These are phyloP conservation scores for Drosophila subobscura DNA, from an alignment of 1,140 invertebrate species.

Conservation along the genomic window DNA sequence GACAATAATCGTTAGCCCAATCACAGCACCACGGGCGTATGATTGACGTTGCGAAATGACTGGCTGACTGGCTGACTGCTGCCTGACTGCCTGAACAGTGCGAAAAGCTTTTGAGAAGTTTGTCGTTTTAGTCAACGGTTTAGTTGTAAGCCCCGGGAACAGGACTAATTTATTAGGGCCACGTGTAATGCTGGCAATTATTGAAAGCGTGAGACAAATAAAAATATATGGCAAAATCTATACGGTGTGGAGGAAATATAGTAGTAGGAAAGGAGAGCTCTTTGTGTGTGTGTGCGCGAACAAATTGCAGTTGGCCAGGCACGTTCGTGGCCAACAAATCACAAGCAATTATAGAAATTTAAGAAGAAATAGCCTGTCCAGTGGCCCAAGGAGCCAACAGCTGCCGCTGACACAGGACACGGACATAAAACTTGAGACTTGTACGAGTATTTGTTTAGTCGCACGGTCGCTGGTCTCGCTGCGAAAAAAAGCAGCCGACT, in stretches of 20 bases:
- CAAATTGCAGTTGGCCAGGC: conserved; percentile 77
- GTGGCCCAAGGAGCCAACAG: conserved; percentile 49
- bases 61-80: conserved; percentile 13
- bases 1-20: too few species aligned
- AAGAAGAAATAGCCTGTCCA: conserved; percentile 68
- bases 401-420: conserved; percentile 76
- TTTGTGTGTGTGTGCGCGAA: conserved; percentile 34
- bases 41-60: conserved; percentile 34
- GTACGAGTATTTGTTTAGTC: conserved; percentile 46
- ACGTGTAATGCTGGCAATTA: conserved; percentile 80
- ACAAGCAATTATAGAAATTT: conserved; percentile 83
- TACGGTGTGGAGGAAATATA: conserved; percentile 26
- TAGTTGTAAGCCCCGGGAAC: conserved; percentile 5
- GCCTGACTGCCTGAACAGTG: too few species aligned
- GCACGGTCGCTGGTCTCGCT: background rate
- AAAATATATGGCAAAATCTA: conserved; percentile 72
- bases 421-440: conserved; percentile 52
- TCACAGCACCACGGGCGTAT: conserved; percentile 36
- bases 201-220: conserved; percentile 81
- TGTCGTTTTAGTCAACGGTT: conserved; percentile 27
- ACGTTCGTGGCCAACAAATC: conserved; percentile 80
- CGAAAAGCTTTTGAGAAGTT: conserved; percentile 34
- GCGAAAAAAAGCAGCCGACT: conserved; percentile 21
- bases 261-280: conserved; percentile 8
- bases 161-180: conserved; percentile 75